Base-by-base conservation (phyloP, 2,113 vertebrate genomes). In the Epinephelus cyanopodus region DNA sequence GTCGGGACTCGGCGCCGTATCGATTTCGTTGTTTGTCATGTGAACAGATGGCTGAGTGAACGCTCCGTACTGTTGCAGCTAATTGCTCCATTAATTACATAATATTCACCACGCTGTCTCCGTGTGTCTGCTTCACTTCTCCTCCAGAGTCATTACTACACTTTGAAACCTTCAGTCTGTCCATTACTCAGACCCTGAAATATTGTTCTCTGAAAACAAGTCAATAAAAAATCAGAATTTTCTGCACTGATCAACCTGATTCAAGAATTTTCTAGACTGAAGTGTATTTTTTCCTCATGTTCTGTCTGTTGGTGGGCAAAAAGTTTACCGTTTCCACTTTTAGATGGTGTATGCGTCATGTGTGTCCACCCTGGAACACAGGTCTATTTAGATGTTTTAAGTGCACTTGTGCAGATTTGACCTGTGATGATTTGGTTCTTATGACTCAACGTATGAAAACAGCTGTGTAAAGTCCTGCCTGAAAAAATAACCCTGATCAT, bases 1-100 rank as follows among this genome's bases (percentile, higher is more conserved):
- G 39, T 47, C 25, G 60, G 50, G 56, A 63, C 71, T 19, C 37
- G 18, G n/a, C 66, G 13, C 23, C 9, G 18, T 50, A 82, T 87
- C 9, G 45, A 82, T 87, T 76, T 65, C 4, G 21, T 23, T 85
- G 82, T 90, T 87, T 84, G 85, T 74, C 74, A 11, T 76, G 17
- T 37, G 79, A 77, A 37, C 85, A 81, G 85, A 87, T 77, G 79
- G 68, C 72, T 6, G 60, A 71, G 64, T 12, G 39, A 45, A 29
- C 60, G 47, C 37, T 11, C 50, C 3, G 56, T 23, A 23, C 75
- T 57, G 62, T 53, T 13, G 57, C 72, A 2, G 67, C 63, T 85
- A 77, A 87, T 87, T 65, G 47, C 53, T 53, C 57, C 85, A 74
- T 79, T 85, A 76, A 89, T 84, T 68, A 87, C 60, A 27, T 54